phyloP scores from a whole-genome alignment of 2,888 invertebrate genomes.

The Carterocephalus palaemon region DNA sequence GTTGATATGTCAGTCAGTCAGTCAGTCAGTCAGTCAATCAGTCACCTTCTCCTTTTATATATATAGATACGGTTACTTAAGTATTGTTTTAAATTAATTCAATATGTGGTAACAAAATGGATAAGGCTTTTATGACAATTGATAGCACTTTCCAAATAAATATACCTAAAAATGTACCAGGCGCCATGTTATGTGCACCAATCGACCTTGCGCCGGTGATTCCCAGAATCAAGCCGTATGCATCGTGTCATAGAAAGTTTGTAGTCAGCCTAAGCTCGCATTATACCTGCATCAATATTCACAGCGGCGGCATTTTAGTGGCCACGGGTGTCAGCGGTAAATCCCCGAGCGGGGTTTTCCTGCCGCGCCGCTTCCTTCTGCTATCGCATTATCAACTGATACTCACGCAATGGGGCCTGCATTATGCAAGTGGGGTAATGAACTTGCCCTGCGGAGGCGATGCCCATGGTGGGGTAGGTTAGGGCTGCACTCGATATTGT shows the following conservation, averaged over 20 bases:
- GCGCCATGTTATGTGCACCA: conserved; percentile 1
- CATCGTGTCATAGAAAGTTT: conserved; percentile 2
- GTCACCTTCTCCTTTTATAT: too few relatives aligned
- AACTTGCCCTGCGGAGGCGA: conserved; percentile 5
- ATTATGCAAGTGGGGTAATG: conserved; percentile 17
- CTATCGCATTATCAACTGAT: conserved; percentile 20
- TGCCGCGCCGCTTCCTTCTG: conserved; percentile 20
- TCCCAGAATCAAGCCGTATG: background rate
- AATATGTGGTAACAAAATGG: too few relatives aligned
- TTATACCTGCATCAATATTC: background rate
- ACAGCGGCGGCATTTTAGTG: conserved; percentile 19
- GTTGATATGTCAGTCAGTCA: too few relatives aligned
- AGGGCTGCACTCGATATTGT: background rate
- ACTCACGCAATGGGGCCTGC: conserved; percentile 16
- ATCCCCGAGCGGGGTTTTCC: conserved; percentile 22
- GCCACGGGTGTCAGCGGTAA: conserved; percentile 6
- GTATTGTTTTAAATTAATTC: too few relatives aligned
- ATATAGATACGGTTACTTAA: too few relatives aligned
- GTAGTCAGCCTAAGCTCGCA: background rate
- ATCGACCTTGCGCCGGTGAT: background rate
- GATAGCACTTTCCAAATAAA: too few relatives aligned
- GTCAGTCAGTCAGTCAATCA: too few relatives aligned
- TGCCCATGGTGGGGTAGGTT: conserved; percentile 6
- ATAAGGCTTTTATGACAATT: too few relatives aligned
- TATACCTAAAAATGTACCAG: too few relatives aligned